A percentile compares a stretch with the other conserved stretches of the same genome.
Conservation (phyloP, 2,113 vertebrate genomes). For the Odocoileus hemionus region DNA sequence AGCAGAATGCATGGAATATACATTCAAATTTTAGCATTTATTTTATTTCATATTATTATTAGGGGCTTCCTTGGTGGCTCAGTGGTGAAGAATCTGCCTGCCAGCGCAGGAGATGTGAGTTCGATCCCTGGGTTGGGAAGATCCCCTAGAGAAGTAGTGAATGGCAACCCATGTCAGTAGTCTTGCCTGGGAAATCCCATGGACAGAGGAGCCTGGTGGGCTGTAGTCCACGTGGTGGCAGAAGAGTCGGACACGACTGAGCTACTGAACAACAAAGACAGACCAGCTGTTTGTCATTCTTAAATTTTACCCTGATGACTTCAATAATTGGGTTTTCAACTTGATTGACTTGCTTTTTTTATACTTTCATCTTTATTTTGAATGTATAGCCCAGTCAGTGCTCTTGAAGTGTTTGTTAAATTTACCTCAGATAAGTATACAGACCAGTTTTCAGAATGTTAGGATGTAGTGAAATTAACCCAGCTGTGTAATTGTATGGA, state of each 20-base stretch:
- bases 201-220: neutral
- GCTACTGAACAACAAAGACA: neutral
- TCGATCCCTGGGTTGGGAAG: neutral
- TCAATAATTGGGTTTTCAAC: slow-evolving; percentile 32
- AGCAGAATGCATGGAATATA: neutral
- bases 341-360: neutral
- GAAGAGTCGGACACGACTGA: neutral
- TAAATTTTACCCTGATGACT: neutral
- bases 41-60: neutral
- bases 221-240: neutral
- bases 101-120: neutral
- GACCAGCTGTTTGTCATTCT: neutral
- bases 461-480: neutral
- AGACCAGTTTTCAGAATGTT: neutral
- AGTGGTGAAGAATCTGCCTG: neutral
- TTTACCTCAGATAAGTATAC: neutral
- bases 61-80: neutral
- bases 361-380: neutral
- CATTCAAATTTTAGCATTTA: neutral
- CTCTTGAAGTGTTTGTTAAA: slow-evolving; percentile 16
- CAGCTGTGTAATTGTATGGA: neutral
- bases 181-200: neutral
- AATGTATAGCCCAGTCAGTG: neutral
- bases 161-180: neutral
- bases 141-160: neutral